These are phyloP conservation scores for Oscheius sp. DNA, from an alignment of 1,140 invertebrate species.

Conservation along the genomic window DNA sequence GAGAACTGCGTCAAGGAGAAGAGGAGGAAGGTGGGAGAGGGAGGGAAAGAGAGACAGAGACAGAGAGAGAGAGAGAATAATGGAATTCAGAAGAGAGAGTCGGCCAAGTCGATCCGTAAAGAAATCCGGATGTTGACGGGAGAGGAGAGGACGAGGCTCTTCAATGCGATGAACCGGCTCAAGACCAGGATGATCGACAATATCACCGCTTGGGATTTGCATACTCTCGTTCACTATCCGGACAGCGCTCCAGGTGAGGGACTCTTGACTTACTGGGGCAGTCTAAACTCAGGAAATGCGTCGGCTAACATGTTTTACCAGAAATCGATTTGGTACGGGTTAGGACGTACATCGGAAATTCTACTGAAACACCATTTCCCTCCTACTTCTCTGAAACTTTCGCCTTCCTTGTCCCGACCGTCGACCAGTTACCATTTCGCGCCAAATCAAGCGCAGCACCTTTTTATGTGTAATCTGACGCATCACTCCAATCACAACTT, in stretches of 20 bases:
- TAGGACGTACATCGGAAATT: too few relatives aligned
- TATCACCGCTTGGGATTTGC: constrained; percentile 57
- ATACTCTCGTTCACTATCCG: constrained; percentile 59
- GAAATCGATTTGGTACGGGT: too few relatives aligned
- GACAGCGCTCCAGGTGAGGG: constrained; percentile 52
- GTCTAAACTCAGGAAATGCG: too few relatives aligned
- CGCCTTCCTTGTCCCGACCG: too few relatives aligned
- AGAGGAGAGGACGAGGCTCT: constrained; percentile 45
- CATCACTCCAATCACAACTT: too few relatives aligned
- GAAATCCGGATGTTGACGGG: constrained; percentile 56
- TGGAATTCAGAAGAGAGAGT: constrained; percentile 19
- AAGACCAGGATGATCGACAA: constrained; percentile 56
- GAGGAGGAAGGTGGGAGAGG: constrained; percentile 17
- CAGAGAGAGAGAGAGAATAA: background rate
- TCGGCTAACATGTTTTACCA: too few relatives aligned
- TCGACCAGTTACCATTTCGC: too few relatives aligned
- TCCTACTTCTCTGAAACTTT: too few relatives aligned
- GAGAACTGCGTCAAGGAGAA: constrained; percentile 25
- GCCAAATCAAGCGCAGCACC: too few relatives aligned
- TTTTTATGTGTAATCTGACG: too few relatives aligned
- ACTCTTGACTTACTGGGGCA: too few relatives aligned
- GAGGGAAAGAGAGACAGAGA: background rate
- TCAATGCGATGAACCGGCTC: constrained; percentile 54
- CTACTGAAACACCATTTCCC: too few relatives aligned
- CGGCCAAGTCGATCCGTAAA: constrained; percentile 50